Evolutionary conservation across 2,888 invertebrate species (phyloP).

Genomic region (Drosophila acutilabella): DNA sequence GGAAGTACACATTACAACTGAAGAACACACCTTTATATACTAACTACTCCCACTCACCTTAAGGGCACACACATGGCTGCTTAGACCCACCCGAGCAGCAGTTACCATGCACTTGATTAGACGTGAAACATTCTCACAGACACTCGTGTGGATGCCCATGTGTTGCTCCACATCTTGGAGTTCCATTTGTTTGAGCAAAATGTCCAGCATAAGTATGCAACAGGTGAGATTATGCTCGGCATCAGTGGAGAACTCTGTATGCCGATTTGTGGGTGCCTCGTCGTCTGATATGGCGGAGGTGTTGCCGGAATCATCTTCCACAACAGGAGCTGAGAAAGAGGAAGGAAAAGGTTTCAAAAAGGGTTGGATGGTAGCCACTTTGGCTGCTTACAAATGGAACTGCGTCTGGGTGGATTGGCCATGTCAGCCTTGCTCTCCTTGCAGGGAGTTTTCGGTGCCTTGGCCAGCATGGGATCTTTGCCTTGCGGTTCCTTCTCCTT

Average conservation of each 20-base stretch:
- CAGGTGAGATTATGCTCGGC: constrained; percentile 94
- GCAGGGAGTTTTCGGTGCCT: constrained; percentile 79
- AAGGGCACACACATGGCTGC: constrained; percentile 87
- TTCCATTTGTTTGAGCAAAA: constrained; percentile 97
- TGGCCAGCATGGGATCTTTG: constrained; percentile 55
- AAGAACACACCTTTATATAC: too few species aligned
- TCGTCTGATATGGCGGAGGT: constrained; percentile 90
- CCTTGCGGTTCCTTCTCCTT: constrained; percentile 77
- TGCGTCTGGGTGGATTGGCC: constrained; percentile 85
- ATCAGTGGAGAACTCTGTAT: constrained; percentile 89
- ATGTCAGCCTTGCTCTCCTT: constrained; percentile 83
- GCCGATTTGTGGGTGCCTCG: constrained; percentile 87
- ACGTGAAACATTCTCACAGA: constrained; percentile 90
- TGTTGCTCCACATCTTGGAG: constrained; percentile 93
- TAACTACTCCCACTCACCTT: constrained; percentile 78
- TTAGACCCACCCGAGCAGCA: constrained; percentile 89
- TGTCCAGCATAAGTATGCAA: constrained; percentile 98
- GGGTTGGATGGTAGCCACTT: too few species aligned
- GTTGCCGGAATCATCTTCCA: constrained; percentile 89
- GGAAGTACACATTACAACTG: background rate
- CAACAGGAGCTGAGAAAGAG: constrained; percentile 86
- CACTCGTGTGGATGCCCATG: constrained; percentile 90
- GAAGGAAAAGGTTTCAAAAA: background rate
- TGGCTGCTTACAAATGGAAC: constrained; percentile 86
- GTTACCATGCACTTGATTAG: constrained; percentile 91